phyloP scores from a whole-genome alignment of 2,888 invertebrate species.

The Ochlodes sylvanus region DNA sequence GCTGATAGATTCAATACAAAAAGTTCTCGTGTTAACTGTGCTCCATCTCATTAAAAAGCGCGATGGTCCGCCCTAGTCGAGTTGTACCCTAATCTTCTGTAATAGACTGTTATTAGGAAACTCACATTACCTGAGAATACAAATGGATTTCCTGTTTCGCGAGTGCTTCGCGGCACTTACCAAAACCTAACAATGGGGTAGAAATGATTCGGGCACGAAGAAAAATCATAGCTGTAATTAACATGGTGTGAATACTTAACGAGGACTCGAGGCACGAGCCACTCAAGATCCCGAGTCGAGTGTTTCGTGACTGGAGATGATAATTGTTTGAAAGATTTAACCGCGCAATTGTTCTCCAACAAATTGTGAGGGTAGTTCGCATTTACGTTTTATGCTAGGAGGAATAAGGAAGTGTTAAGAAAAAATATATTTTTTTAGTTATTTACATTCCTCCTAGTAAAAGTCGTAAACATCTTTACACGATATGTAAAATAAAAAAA shows the following conservation, averaged over 20 bases:
- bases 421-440: background rate
- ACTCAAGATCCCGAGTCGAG: slow-evolving; percentile 29
- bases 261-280: slow-evolving; percentile 16
- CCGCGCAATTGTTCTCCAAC: slow-evolving; percentile 29
- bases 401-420: background rate
- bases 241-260: slow-evolving; percentile 35
- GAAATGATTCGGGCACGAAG: slow-evolving; percentile 6
- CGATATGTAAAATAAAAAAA: no score
- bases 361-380: slow-evolving; percentile 28
- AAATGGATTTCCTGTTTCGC: slow-evolving; percentile 25
- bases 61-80: background rate
- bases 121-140: slow-evolving; percentile 19
- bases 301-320: slow-evolving; percentile 30
- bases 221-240: slow-evolving; percentile 33
- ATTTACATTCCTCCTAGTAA: no score
- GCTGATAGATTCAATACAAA: no score
- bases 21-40: no score
- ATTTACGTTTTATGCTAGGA: background rate
- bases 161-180: slow-evolving; percentile 24
- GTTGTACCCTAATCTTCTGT: background rate
- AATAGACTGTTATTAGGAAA: slow-evolving; percentile 18
- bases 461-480: no score
- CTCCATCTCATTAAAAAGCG: no score
- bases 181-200: slow-evolving; percentile 30
- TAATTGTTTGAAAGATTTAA: slow-evolving; percentile 34